These are phyloP conservation scores for Metridium senile DNA, from an alignment of 92 coral and sea anemone genomes.

Conservation along the genomic window DNA sequence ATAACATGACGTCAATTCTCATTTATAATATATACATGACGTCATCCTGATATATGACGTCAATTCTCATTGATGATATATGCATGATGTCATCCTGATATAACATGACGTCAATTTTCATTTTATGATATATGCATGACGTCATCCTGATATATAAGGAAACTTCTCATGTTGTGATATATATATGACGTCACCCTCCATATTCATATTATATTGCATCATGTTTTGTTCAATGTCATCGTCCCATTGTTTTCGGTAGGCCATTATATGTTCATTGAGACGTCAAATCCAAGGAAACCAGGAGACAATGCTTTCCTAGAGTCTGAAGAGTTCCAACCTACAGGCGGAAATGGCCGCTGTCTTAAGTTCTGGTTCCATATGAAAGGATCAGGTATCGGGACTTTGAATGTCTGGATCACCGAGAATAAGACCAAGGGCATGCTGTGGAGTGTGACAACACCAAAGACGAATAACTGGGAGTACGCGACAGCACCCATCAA, in stretches of 20 bases:
- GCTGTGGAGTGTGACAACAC: slow-evolving; percentile 79
- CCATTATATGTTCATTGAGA: slow-evolving; percentile 84
- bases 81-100: too few relatives aligned
- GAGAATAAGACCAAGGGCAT: slow-evolving; percentile 62
- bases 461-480: slow-evolving; percentile 59
- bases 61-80: too few relatives aligned
- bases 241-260: slow-evolving; percentile 68
- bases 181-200: too few relatives aligned
- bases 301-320: slow-evolving; percentile 75
- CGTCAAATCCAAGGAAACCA: slow-evolving; percentile 74
- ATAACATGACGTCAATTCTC: too few relatives aligned
- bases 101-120: too few relatives aligned
- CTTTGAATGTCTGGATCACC: slow-evolving; percentile 65
- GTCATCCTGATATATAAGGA: too few relatives aligned
- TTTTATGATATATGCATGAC: too few relatives aligned
- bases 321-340: slow-evolving; percentile 90
- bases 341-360: slow-evolving; percentile 91
- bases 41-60: too few relatives aligned
- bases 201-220: too few relatives aligned
- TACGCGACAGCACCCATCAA: slow-evolving; percentile 89
- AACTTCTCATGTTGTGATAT: too few relatives aligned
- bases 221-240: too few relatives aligned
- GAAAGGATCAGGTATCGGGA: slow-evolving; percentile 73
- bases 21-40: too few relatives aligned
- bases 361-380: slow-evolving; percentile 96